phyloP scores from a whole-genome alignment of 2,113 vertebrate species.

The Ploceus nigricollis region DNA sequence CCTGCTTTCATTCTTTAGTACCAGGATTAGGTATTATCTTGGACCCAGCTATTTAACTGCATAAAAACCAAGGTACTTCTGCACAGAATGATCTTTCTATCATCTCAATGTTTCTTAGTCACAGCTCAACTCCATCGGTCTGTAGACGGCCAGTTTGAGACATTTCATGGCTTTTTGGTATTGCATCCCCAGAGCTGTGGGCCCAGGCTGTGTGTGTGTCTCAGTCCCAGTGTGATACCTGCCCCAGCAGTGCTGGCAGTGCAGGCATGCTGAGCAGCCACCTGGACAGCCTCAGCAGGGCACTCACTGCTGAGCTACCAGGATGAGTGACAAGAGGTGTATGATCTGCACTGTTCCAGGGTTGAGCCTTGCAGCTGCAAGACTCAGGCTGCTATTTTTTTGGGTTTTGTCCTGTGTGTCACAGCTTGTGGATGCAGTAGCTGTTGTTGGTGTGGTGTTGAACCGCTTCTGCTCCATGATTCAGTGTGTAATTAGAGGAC shows the following conservation, averaged over 20 bases:
- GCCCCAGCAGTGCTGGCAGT: neutral
- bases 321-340: rapidly evolving
- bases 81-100: neutral
- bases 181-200: neutral
- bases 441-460: neutral
- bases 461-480: neutral
- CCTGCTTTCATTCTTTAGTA: neutral
- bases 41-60: neutral
- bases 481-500: neutral
- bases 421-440: neutral
- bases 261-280: rapidly evolving
- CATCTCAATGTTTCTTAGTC: neutral
- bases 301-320: rapidly evolving
- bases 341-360: neutral
- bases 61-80: neutral
- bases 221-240: neutral
- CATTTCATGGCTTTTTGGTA: rapidly evolving
- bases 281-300: rapidly evolving
- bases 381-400: neutral
- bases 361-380: neutral
- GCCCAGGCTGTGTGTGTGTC: rapidly evolving
- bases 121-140: neutral
- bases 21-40: neutral
- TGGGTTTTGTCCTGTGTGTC: rapidly evolving
- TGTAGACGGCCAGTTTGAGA: neutral